phyloP scores from a whole-genome alignment of 2,888 invertebrate genomes.

The Drosophila sordidula region DNA sequence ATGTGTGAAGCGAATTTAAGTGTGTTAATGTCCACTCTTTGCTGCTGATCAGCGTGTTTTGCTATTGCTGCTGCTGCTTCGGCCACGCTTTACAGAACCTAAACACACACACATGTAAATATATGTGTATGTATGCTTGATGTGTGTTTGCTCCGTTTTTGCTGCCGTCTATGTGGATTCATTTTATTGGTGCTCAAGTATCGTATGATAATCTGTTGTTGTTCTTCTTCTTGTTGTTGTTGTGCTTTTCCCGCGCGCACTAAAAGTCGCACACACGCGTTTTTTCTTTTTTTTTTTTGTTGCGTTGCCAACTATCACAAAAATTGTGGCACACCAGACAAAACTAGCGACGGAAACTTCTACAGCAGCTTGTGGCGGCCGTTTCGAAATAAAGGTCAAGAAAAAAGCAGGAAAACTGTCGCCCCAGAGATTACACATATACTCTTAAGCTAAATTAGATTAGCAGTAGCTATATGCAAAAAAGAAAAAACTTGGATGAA shows the following conservation, averaged over 20 bases:
- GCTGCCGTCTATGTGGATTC: slow-evolving; percentile 74
- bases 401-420: background rate
- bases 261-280: slow-evolving; percentile 14
- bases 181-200: slow-evolving; percentile 80
- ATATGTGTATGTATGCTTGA: background rate
- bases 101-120: slow-evolving; percentile 11
- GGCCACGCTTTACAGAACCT: slow-evolving; percentile 35
- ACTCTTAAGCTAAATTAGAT: background rate
- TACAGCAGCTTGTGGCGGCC: background rate
- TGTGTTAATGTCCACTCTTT: slow-evolving; percentile 41
- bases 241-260: slow-evolving; percentile 70
- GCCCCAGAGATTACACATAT: background rate
- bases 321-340: slow-evolving; percentile 27
- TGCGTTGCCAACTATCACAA: slow-evolving; percentile 48
- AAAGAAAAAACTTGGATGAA: background rate
- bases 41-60: slow-evolving; percentile 39
- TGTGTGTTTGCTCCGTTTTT: slow-evolving; percentile 35
- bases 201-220: slow-evolving; percentile 77
- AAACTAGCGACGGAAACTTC: slow-evolving; percentile 5
- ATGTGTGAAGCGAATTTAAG: slow-evolving; percentile 18
- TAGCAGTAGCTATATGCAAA: background rate
- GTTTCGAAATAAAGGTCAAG: slow-evolving; percentile 2
- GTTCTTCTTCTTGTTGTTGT: slow-evolving; percentile 62
- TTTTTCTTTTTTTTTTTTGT: slow-evolving; percentile 42
- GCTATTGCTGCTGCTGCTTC: slow-evolving; percentile 6